phyloP scores from a whole-genome alignment of 2,888 invertebrate species.

The Nezara viridula region DNA sequence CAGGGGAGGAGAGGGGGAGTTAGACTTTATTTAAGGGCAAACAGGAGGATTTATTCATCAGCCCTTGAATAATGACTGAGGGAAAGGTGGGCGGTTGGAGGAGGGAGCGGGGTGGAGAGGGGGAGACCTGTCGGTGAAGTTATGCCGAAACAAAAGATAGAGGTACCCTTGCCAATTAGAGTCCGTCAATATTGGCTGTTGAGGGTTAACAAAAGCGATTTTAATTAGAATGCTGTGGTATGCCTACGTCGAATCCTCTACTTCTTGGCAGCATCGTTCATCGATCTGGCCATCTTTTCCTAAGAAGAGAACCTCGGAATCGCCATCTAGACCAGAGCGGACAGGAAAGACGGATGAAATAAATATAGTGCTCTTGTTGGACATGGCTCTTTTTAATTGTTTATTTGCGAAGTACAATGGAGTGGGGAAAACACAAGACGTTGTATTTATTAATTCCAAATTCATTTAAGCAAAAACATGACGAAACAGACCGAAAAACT shows the following conservation, averaged over 20 bases:
- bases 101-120: not conserved
- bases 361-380: not conserved
- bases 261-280: not conserved
- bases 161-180: conserved; percentile 36
- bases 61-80: conserved; percentile 26
- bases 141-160: conserved; percentile 46
- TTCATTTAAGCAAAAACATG: too few species aligned
- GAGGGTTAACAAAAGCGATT: conserved; percentile 13
- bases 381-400: not conserved
- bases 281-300: not conserved
- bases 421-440: too few species aligned
- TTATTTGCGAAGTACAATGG: too few species aligned
- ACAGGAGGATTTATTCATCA: conserved; percentile 31
- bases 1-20: not conserved
- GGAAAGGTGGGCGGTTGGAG: not conserved
- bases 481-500: too few species aligned
- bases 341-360: not conserved
- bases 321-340: not conserved
- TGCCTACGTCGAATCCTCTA: not conserved
- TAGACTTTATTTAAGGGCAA: conserved; percentile 39
- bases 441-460: too few species aligned
- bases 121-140: conserved; percentile 9
- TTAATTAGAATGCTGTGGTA: conserved; percentile 35
- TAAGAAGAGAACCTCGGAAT: not conserved
- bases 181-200: conserved; percentile 44